A percentile compares a stretch with the other conserved stretches of the same genome.
Evolutionary conservation across 2,888 invertebrate species (phyloP).

Genomic region (Heliconius erato): DNA sequence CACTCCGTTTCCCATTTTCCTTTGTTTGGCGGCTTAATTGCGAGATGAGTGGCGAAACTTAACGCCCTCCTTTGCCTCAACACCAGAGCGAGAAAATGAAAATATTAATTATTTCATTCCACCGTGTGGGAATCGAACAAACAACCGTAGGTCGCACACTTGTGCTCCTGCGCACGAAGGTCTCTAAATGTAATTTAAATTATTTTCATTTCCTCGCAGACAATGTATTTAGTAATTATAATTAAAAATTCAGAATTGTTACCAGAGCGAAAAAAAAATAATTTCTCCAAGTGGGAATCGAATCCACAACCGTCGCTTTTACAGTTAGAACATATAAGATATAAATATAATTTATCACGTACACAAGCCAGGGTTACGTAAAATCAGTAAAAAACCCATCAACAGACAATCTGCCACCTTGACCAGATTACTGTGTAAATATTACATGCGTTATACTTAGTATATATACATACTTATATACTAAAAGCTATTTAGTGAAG

Average conservation of each 20-base stretch:
- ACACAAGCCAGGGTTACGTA: background rate
- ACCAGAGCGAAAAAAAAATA: background rate
- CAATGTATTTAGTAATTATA: too few relatives aligned
- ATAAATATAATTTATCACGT: conserved; percentile 1
- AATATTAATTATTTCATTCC: background rate
- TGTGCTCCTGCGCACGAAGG: too few relatives aligned
- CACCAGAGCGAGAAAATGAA: background rate
- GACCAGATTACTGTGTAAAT: conserved; percentile 21
- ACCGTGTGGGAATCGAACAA: background rate
- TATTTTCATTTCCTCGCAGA: too few relatives aligned
- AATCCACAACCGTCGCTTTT: background rate
- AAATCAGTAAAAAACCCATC: conserved; percentile 23
- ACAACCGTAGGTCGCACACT: background rate
- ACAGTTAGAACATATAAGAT: background rate
- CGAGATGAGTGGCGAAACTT: too few relatives aligned
- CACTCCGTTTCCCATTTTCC: too few relatives aligned
- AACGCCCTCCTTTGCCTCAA: too few relatives aligned
- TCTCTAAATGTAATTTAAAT: too few relatives aligned
- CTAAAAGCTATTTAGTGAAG: background rate
- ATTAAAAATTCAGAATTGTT: too few relatives aligned
- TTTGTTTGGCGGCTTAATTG: too few relatives aligned
- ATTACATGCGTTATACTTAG: conserved; percentile 1
- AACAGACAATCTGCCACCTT: conserved; percentile 19
- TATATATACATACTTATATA: conserved; percentile 3
- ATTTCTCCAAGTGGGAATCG: background rate